Base-by-base conservation (phyloP, 2,888 invertebrate genomes). In the Callimorpha dominula region DNA sequence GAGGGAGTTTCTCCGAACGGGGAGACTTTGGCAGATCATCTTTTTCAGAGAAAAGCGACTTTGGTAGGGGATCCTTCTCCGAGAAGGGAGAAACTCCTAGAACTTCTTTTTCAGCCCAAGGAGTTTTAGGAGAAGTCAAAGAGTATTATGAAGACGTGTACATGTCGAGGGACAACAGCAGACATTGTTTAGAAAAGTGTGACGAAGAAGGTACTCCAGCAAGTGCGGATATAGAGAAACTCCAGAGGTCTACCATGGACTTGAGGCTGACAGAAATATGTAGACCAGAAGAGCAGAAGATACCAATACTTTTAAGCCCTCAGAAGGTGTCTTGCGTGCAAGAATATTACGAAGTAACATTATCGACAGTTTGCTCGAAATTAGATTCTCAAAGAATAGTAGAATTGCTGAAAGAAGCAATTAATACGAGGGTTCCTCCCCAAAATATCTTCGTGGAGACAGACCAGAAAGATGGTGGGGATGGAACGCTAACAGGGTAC, bases 301-400 rank as follows among this genome's bases (percentile, higher is more conserved):
- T 95, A 64, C 95, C 95, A 0, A 94, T 95, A 2, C 77, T 95
- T 0, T 71, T 95, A 0, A 94, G 93, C 71, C 95, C 95, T 0
- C 94, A 95, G 54, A 92, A 94, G 31, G 90, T 95, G 0, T 94
- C 92, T 0, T 93, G 94, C 77, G 91, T 91, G 0, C 93, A 93
- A 66, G 96, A 96, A 70, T 95, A 94, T 65, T 97, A 97, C 74
- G 98, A 98, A 90, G 97, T 98, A 0, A 97, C 97, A 42, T 90
- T 98, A 43, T 98, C 98, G 0, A 97, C 98, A 12, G 97, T 97
- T 63, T 98, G 98, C 87, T 98, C 98, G 2, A 97, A 97, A 85
- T 91, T 98, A 66, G 98, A 98, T 86, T 97, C 98, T 0, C 97
- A 97, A 65, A 97, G 98, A 71, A 98, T 98, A 77, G 96, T 98